Percentiles rank a stretch among this genome's conserved stretches.
phyloP scores from a whole-genome alignment of 1,140 invertebrate species.

The Psix sp. region DNA sequence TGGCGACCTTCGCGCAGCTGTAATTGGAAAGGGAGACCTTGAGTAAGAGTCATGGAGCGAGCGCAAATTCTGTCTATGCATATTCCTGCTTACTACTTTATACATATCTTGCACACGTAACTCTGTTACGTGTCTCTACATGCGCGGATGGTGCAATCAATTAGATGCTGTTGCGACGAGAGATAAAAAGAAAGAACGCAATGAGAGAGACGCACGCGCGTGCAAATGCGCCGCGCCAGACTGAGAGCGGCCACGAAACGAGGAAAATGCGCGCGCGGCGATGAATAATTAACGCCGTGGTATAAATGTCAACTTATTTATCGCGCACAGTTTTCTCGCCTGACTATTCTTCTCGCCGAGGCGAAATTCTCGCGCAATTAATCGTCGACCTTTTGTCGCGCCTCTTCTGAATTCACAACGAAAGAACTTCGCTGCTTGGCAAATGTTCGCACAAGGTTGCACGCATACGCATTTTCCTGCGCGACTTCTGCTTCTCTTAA shows the following conservation, averaged over 20 bases:
- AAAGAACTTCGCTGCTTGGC: neutral
- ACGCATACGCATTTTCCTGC: slow-evolving; percentile 27
- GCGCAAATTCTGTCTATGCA: slow-evolving; percentile 59
- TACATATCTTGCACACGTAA: slow-evolving; percentile 63
- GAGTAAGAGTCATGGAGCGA: slow-evolving; percentile 71
- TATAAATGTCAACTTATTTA: slow-evolving; percentile 20
- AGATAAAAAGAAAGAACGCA: slow-evolving; percentile 50
- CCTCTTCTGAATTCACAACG: slow-evolving; percentile 15
- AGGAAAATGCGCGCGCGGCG: slow-evolving; percentile 32
- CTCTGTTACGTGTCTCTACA: slow-evolving; percentile 57
- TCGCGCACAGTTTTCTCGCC: slow-evolving; percentile 12
- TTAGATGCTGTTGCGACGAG: slow-evolving; percentile 52
- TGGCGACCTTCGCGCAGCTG: slow-evolving; percentile 66
- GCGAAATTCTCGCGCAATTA: slow-evolving; percentile 22
- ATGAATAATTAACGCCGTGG: slow-evolving; percentile 26
- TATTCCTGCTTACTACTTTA: slow-evolving; percentile 58
- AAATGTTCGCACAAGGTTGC: slow-evolving; percentile 5
- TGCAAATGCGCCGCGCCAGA: slow-evolving; percentile 4
- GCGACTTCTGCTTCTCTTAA: neutral
- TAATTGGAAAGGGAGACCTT: slow-evolving; percentile 74
- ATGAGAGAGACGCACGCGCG: slow-evolving; percentile 19
- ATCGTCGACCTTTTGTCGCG: slow-evolving; percentile 18
- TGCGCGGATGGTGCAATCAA: slow-evolving; percentile 62
- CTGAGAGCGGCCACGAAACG: slow-evolving; percentile 8
- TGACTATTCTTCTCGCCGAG: slow-evolving; percentile 12